Percentiles rank a stretch among this genome's conserved stretches.
These are phyloP conservation scores for Forbesichthys agassizii DNA, from an alignment of 2,113 vertebrate species.

Conservation along the genomic window DNA sequence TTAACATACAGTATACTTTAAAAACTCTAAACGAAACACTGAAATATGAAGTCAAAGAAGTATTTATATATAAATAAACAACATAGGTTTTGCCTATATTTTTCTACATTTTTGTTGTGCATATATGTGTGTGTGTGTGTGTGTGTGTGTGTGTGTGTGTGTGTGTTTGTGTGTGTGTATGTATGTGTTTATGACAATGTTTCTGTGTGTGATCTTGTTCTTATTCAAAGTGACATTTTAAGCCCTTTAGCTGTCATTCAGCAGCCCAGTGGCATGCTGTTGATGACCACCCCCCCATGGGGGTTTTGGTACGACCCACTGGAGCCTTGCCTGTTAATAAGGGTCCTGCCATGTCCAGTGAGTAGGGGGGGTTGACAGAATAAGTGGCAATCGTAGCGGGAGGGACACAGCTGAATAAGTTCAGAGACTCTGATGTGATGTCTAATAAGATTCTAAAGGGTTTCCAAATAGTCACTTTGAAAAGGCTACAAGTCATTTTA, in stretches of 20 bases:
- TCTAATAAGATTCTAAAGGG: slow-evolving; percentile 67
- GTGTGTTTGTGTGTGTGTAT: background rate
- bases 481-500: slow-evolving; percentile 43
- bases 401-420: slow-evolving; percentile 67
- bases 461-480: slow-evolving; percentile 30
- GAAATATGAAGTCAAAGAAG: no score
- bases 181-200: slow-evolving; percentile 1
- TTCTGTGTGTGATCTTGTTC: slow-evolving; percentile 55
- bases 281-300: slow-evolving; percentile 58
- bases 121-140: slow-evolving; percentile 15
- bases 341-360: slow-evolving; percentile 67
- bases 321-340: slow-evolving; percentile 74
- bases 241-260: slow-evolving; percentile 71
- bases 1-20: no score
- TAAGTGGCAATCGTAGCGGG: slow-evolving; percentile 66
- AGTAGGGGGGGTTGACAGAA: slow-evolving; percentile 62
- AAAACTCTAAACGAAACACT: no score
- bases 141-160: background rate
- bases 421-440: slow-evolving; percentile 59
- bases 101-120: no score
- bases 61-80: no score
- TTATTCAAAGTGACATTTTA: slow-evolving; percentile 72
- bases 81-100: background rate
- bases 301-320: slow-evolving; percentile 70
- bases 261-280: slow-evolving; percentile 50